Percentiles rank a stretch among this genome's conserved stretches.
Conservation (phyloP, 1,140 invertebrate genomes). For the Plodia interpunctella region DNA sequence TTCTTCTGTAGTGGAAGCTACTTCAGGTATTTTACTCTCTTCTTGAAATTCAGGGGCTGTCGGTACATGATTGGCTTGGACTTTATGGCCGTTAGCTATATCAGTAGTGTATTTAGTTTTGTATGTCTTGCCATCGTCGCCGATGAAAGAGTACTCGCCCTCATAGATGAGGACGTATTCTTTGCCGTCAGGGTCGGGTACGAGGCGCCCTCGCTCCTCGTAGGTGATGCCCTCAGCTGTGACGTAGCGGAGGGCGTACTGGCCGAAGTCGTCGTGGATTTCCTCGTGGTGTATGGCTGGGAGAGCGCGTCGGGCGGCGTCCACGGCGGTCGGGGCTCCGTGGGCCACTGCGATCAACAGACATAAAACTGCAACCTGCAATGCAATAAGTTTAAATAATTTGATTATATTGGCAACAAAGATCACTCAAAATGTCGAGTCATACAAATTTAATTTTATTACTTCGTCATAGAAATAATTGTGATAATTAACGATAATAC, state of each 20-base stretch:
- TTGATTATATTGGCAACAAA: no score
- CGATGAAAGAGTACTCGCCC: constrained; percentile 32
- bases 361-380: constrained; percentile 8
- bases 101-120: constrained; percentile 40
- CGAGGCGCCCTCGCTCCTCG: constrained; percentile 32
- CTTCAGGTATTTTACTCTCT: constrained; percentile 7
- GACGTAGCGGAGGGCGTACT: constrained; percentile 40
- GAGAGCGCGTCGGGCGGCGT: constrained; percentile 1
- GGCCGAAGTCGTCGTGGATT: constrained; percentile 17
- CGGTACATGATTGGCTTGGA: constrained; percentile 21
- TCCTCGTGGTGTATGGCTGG: constrained; percentile 17
- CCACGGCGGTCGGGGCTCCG: background rate
- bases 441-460: no score
- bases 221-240: constrained; percentile 37
- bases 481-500: no score
- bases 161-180: constrained; percentile 35
- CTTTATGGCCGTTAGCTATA: constrained; percentile 30
- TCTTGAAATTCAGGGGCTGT: background rate
- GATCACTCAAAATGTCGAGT: no score
- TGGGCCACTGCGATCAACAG: background rate
- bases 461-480: no score
- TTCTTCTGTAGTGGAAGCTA: background rate
- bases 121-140: constrained; percentile 30
- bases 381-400: background rate
- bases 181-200: constrained; percentile 26